phyloP scores from a whole-genome alignment of 1,140 invertebrate species.

The Nixonia krombeini region DNA sequence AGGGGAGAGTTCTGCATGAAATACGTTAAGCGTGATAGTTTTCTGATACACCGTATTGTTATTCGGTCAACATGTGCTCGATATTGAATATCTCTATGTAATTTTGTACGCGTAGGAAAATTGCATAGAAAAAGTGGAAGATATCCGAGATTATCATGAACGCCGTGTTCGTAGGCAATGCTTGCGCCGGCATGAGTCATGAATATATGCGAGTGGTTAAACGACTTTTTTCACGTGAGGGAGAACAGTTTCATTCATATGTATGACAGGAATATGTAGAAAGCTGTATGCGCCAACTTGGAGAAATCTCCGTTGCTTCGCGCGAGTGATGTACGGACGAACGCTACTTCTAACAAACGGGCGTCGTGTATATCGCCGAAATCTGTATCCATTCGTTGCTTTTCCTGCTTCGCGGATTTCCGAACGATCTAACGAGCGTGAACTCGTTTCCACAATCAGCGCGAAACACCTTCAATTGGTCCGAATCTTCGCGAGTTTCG shows the following conservation, averaged over 20 bases:
- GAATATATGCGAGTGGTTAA: slow-evolving; percentile 1
- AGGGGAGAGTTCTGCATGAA: too few relatives aligned
- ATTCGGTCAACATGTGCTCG: too few relatives aligned
- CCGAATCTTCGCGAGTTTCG: too few relatives aligned
- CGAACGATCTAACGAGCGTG: neutral
- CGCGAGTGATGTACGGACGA: neutral
- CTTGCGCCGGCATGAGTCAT: neutral
- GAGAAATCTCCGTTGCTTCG: neutral
- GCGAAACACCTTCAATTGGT: neutral
- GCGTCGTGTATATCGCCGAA: neutral
- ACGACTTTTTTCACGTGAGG: neutral
- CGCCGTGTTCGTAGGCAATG: neutral
- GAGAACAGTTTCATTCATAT: slow-evolving; percentile 6
- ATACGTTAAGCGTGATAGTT: too few relatives aligned
- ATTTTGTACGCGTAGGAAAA: neutral
- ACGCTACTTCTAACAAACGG: neutral
- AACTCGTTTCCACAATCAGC: neutral
- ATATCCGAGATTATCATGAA: neutral
- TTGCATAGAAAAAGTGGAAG: neutral
- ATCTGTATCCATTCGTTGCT: neutral
- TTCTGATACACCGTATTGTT: too few relatives aligned
- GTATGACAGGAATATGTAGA: slow-evolving; percentile 1
- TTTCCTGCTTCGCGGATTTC: neutral
- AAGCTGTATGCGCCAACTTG: neutral
- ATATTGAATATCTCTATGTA: neutral